A percentile compares a stretch with the other conserved stretches of the same genome.
Conservation (phyloP, 30 jellyfish, hydroid and myxozoan genomes). For the Rhopilema esculentum region DNA sequence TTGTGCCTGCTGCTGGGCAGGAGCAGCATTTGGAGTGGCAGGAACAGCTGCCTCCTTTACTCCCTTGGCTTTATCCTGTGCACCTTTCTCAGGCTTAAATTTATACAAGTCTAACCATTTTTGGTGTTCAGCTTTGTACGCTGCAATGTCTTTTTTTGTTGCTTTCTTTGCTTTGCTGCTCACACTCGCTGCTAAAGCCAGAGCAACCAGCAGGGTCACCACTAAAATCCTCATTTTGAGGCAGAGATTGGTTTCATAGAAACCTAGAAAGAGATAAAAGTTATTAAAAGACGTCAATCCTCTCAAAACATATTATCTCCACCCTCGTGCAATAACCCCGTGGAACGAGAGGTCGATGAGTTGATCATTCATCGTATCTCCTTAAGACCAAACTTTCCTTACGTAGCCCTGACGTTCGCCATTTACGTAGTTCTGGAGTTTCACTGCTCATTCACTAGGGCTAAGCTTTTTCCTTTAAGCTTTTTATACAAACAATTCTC, state of each 20-base stretch:
- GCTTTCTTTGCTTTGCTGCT: slow-evolving; percentile 59
- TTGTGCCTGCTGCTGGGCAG: slow-evolving; percentile 51
- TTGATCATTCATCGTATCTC: too few species aligned
- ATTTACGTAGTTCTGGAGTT: too few species aligned
- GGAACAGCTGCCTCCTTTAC: slow-evolving; percentile 46
- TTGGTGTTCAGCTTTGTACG: slow-evolving; percentile 75
- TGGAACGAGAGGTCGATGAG: too few species aligned
- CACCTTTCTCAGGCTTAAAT: slow-evolving; percentile 37
- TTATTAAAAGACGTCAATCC: neutral
- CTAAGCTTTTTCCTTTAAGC: too few species aligned
- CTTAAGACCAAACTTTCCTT: too few species aligned
- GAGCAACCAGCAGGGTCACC: slow-evolving; percentile 30
- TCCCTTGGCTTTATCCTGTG: slow-evolving; percentile 15
- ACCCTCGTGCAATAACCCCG: too few species aligned
- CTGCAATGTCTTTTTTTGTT: slow-evolving; percentile 59
- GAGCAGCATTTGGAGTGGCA: slow-evolving; percentile 50
- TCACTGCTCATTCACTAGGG: too few species aligned
- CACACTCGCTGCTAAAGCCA: slow-evolving; percentile 40
- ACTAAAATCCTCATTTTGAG: slow-evolving; percentile 85
- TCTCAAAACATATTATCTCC: neutral
- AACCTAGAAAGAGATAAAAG: slow-evolving; percentile 27
- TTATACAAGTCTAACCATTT: slow-evolving; percentile 82
- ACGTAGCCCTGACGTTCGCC: too few species aligned
- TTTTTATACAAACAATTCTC: too few species aligned
- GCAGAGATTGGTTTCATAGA: slow-evolving; percentile 64